A percentile compares a stretch with the other conserved stretches of the same genome.
phyloP scores from a whole-genome alignment of 2,797 vertebrate species.

The Catamblyrhynchus diadema region DNA sequence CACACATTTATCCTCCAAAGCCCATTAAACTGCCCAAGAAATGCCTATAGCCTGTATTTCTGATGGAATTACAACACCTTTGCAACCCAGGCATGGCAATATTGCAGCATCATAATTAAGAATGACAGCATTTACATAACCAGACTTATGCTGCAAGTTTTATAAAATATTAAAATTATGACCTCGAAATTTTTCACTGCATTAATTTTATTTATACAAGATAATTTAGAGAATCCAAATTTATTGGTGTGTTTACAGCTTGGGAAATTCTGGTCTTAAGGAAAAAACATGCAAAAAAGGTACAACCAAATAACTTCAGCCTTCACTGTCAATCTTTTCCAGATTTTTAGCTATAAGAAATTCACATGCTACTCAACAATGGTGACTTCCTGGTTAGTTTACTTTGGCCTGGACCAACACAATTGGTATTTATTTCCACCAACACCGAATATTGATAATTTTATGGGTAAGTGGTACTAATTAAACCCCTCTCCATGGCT shows the following conservation, averaged over 20 bases:
- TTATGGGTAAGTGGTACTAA: not conserved
- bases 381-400: not conserved
- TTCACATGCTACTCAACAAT: accelerated
- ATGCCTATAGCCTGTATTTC: not conserved
- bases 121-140: not conserved
- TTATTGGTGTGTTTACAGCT: not conserved
- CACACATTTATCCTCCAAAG: not conserved
- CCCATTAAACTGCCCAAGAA: not conserved
- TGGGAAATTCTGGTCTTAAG: not conserved
- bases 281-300: not conserved
- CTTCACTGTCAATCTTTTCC: not conserved
- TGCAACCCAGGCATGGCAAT: not conserved
- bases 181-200: accelerated
- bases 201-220: not conserved
- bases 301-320: not conserved
- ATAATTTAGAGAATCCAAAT: not conserved
- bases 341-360: not conserved
- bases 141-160: not conserved
- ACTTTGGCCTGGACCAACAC: not conserved
- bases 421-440: not conserved
- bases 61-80: not conserved
- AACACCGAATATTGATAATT: not conserved
- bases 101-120: not conserved
- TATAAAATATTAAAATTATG: not conserved
- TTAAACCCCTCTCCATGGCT: not conserved